A percentile compares a stretch with the other conserved stretches of the same genome.
Conservation (phyloP, 2,113 vertebrate genomes). For the Dendropsophus ebraccatus region DNA sequence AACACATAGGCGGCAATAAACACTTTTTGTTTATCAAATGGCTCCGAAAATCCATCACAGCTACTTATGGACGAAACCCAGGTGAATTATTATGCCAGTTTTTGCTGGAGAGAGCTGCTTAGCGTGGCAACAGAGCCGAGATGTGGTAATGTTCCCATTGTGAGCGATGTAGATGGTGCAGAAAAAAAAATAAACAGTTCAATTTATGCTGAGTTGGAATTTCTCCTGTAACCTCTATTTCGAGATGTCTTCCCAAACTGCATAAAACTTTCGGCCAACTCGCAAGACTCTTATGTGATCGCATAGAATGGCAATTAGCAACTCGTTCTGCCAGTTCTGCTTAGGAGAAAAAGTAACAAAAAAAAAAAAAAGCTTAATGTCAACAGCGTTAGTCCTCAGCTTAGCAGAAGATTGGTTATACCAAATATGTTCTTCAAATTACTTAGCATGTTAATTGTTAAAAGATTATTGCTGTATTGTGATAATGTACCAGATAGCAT, state of each 20-base stretch:
- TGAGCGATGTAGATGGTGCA: constrained; percentile 36
- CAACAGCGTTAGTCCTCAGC: constrained; percentile 25
- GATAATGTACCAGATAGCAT: constrained; percentile 42
- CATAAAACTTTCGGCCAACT: constrained; percentile 33
- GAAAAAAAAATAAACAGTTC: constrained; percentile 27
- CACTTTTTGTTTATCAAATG: constrained; percentile 30
- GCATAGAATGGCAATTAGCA: constrained; percentile 19
- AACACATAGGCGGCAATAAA: not conserved
- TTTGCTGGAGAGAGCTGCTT: constrained; percentile 27
- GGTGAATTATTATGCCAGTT: constrained; percentile 26
- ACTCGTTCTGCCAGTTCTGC: constrained; percentile 47
- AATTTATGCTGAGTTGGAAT: constrained; percentile 44
- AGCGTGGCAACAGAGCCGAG: not conserved
- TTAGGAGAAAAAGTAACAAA: not conserved
- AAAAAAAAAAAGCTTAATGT: constrained; percentile 51
- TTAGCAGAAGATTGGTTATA: constrained; percentile 2
- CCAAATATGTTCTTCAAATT: constrained; percentile 43
- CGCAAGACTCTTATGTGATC: constrained; percentile 12
- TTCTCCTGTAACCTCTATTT: constrained; percentile 45
- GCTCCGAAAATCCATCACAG: constrained; percentile 20
- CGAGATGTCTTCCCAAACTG: constrained; percentile 12
- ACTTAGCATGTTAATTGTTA: constrained; percentile 35
- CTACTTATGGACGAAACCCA: not conserved
- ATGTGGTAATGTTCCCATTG: constrained; percentile 33
- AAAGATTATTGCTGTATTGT: constrained; percentile 45